Evolutionary conservation across 2,113 vertebrate genomes (phyloP), one percentile per base, ranked within the genome.

Genomic region (Sebastes fasciatus): DNA sequence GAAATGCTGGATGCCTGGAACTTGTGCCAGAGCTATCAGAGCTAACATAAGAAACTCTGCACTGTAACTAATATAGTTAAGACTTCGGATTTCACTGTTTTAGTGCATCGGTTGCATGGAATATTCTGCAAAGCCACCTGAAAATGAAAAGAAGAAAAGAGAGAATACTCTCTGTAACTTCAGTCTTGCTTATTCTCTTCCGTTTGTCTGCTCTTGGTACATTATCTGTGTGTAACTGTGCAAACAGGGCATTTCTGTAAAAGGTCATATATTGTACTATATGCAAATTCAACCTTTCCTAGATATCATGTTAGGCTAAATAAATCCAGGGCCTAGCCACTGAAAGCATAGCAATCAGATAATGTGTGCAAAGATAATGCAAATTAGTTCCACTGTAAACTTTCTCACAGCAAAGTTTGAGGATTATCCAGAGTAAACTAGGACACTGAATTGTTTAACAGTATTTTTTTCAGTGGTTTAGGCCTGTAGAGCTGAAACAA

Each of bases 221-320:
- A 55, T 26, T 54, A 11, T 62, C 5, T 46, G 19, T 19, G 52
- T 43, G 5, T 48, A 7, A 42, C 34, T 62, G 46, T 26, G 34
- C 34, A 66, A 75, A 23, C n/a, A 46, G 58, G 17, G 8, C 52
- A 13, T 10, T 67, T 42, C 66, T 49, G 40, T 62, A 45, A 85
- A 84, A 86, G 67, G 75, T 51, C 76, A 74, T n/a, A 34, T 34
- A 34, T 34, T 34, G 52, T 52, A 40, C 69, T 43, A 11, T 70
- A 88, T 88, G 77, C 74, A 70, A 86, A 88, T 86, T 11, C 65
- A 78, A 90, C 86, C 89, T 88, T 86, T 74, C 19, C 67, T 74
- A 58, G 63, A 71, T 19, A 51, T 46, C 43, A 60, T 58, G 69
- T 79, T 67, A 34, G 34, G 34, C 34, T 34, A 58, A 86, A 74